Evolutionary conservation across 1,140 invertebrate genomes (phyloP).

Genomic region (Nasonia giraulti): DNA sequence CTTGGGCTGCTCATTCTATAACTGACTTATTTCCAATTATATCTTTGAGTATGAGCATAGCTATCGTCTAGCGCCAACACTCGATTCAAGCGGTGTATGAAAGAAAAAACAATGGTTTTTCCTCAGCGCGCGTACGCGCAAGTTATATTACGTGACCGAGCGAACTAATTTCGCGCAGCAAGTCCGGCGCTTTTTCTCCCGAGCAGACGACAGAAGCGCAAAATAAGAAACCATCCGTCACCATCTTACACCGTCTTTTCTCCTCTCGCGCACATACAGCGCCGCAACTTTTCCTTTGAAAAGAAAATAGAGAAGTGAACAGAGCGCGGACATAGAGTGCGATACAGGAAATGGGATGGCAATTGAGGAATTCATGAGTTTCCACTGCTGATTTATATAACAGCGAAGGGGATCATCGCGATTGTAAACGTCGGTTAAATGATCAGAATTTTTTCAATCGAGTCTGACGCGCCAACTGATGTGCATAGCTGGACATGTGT

Average conservation of each 20-base stretch:
- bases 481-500: not conserved
- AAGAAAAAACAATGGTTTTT: not conserved
- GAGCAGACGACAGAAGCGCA: not conserved
- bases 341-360: not conserved
- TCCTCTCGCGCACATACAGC: not conserved
- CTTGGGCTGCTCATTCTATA: no score
- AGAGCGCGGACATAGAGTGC: not conserved
- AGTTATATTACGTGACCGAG: not conserved
- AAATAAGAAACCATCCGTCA: slow-evolving; percentile 43
- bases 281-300: slow-evolving; percentile 6
- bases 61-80: no score
- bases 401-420: no score
- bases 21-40: no score
- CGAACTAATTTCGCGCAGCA: not conserved
- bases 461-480: not conserved
- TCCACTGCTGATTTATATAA: no score
- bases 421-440: no score
- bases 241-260: slow-evolving; percentile 2
- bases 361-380: not conserved
- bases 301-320: not conserved
- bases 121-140: not conserved
- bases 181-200: not conserved
- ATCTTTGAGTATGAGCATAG: no score
- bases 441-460: not conserved
- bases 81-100: no score